These are phyloP conservation scores for Daboia siamensis DNA, from an alignment of 2,113 vertebrate genomes.

Conservation along the genomic window DNA sequence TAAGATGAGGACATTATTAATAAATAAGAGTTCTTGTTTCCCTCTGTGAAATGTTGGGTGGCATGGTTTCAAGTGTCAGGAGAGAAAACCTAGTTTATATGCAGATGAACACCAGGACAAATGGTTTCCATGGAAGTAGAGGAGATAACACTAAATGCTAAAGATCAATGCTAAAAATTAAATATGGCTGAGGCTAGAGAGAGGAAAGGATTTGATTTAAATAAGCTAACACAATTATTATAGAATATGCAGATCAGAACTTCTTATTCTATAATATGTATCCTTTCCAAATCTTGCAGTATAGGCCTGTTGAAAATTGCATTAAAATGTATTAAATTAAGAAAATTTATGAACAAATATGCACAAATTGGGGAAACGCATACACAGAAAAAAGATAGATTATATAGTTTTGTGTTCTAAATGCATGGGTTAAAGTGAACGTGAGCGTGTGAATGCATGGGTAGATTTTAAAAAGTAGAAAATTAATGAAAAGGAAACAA, in stretches of 20 bases:
- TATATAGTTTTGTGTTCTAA: background rate
- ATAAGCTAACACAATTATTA: background rate
- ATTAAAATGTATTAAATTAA: background rate
- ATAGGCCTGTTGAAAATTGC: background rate
- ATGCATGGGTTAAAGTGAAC: background rate
- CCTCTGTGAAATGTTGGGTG: background rate
- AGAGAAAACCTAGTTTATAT: background rate
- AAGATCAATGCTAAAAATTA: background rate
- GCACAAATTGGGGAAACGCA: background rate
- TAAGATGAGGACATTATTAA: background rate
- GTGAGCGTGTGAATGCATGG: background rate
- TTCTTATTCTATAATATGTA: background rate
- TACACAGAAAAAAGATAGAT: background rate
- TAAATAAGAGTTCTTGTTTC: background rate
- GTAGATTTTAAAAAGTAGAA: background rate
- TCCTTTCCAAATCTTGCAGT: background rate
- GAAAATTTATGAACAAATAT: background rate
- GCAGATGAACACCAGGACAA: background rate
- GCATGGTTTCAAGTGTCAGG: background rate
- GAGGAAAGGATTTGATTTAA: background rate
- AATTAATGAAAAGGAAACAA: background rate
- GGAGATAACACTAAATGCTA: background rate
- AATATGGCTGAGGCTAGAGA: background rate
- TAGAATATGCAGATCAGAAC: background rate
- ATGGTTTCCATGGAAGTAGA: constrained; percentile 1